Percentiles rank a stretch among this genome's conserved stretches.
Evolutionary conservation across 2,113 vertebrate species (phyloP).

Genomic region (Mobula birostris): DNA sequence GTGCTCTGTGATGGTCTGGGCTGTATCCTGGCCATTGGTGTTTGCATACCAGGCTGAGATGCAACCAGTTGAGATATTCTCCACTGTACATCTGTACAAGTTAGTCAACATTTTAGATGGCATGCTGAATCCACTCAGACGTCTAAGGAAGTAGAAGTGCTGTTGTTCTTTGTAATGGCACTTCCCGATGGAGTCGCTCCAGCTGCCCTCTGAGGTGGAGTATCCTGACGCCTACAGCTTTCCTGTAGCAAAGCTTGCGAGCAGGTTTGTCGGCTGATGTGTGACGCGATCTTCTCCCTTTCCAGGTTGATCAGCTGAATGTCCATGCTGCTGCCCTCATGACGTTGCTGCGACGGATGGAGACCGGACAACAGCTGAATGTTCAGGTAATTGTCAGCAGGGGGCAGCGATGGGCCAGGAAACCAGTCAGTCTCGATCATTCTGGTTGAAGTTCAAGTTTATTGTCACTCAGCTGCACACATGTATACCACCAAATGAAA

Average conservation of each 20-base stretch:
- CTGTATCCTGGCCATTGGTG: no score
- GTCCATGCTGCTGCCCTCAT: neutral
- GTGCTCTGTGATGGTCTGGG: no score
- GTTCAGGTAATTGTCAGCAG: neutral
- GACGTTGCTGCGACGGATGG: neutral
- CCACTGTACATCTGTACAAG: no score
- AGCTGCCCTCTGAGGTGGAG: neutral
- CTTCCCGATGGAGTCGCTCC: neutral
- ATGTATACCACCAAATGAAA: no score
- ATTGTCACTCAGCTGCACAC: no score
- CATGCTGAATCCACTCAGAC: no score
- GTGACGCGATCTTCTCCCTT: neutral
- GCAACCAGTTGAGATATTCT: no score
- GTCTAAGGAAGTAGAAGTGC: no score
- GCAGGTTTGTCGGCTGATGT: neutral
- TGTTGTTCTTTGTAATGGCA: neutral
- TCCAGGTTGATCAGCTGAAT: constrained; percentile 8
- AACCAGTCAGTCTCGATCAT: neutral
- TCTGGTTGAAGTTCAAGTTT: no score
- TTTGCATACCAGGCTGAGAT: no score
- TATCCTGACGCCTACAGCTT: neutral
- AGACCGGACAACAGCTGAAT: neutral
- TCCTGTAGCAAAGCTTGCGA: neutral
- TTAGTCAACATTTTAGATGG: no score
- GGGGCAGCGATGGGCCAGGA: neutral